Base-by-base conservation (phyloP, 2,888 invertebrate genomes). In the Phymatocera aterrima region DNA sequence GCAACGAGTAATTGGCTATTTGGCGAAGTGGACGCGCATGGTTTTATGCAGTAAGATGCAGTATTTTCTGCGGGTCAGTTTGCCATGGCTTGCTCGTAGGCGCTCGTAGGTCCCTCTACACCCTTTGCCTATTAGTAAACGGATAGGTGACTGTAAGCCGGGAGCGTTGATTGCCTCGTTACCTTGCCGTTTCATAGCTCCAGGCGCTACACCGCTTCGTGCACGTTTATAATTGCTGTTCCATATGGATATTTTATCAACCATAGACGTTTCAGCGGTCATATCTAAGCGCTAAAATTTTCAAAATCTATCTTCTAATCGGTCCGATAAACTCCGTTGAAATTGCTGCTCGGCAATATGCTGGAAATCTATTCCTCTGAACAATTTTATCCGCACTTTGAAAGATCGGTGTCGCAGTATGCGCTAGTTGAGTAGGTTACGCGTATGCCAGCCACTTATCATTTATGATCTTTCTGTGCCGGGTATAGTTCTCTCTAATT, bases 161-260 rank as follows among this genome's bases (percentile, higher is more conserved):
- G 75, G 75, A 40, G 75, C 75, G 75, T 60, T 75, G 75, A 75
- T 75, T 75, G 75, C 75, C 75, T 75, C 75, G 75, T 75, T 75
- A 75, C 75, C 57, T 57, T 57, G 37, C 15, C 75, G 75, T 57
- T 60, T 75, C 75, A 60, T 75, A 75, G 75, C 75, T 57, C 21
- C 24, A 54, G 60, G 57, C 75, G 54, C 21, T 57, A 60, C 75
- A 51, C 28, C 48, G 18, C 72, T 51, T 18, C 18, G 10, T 48
- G 31, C 72, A 51, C 28, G 72, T 72, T 72, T 72, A 72, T 72
- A 72, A 72, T 72, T 72, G 72, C 72, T 72, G 31, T 72, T 72
- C 72, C 72, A 72, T 72, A 72, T 72, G 72, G 72, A 72, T 15
- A 72, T 72, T 37, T 48, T 51, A 15, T 10, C 28, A 51, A 48